A percentile compares a stretch with the other conserved stretches of the same genome.
These are phyloP conservation scores for Eptatretus atami DNA, from an alignment of 2,797 vertebrate species.

Conservation along the genomic window DNA sequence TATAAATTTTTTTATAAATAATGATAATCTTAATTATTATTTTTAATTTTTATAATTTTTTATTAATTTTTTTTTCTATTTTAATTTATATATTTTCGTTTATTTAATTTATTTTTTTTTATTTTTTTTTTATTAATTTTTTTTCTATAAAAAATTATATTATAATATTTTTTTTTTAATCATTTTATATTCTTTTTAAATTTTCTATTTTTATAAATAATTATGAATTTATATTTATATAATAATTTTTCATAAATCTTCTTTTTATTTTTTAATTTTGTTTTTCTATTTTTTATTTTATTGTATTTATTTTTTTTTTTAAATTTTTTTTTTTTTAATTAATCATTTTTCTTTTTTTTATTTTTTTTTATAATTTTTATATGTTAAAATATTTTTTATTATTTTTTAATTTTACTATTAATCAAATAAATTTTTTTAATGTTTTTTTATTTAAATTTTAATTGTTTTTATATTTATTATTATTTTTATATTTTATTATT, in stretches of 20 bases:
- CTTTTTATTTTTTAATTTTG: neutral
- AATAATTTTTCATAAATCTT: neutral
- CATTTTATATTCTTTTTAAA: neutral
- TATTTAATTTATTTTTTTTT: too few relatives aligned
- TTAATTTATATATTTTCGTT: neutral
- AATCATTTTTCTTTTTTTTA: too few relatives aligned
- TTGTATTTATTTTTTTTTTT: too few relatives aligned
- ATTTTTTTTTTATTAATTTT: neutral
- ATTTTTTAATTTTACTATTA: too few relatives aligned
- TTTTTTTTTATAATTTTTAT: neutral
- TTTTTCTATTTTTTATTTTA: too few relatives aligned
- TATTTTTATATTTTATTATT: too few relatives aligned
- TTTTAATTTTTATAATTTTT: neutral
- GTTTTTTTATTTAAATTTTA: too few relatives aligned
- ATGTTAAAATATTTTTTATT: neutral
- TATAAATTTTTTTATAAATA: neutral
- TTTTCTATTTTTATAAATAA: neutral
- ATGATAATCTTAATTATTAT: conserved; percentile 1
- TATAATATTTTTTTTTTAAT: neutral
- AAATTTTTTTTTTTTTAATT: too few relatives aligned
- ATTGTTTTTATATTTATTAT: too few relatives aligned
- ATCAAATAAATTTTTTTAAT: too few relatives aligned
- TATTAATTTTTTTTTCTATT: neutral
- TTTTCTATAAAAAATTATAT: too few relatives aligned
- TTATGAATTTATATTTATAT: neutral